Conservation (phyloP, 2,888 invertebrate species). For the Clostera curtula region DNA sequence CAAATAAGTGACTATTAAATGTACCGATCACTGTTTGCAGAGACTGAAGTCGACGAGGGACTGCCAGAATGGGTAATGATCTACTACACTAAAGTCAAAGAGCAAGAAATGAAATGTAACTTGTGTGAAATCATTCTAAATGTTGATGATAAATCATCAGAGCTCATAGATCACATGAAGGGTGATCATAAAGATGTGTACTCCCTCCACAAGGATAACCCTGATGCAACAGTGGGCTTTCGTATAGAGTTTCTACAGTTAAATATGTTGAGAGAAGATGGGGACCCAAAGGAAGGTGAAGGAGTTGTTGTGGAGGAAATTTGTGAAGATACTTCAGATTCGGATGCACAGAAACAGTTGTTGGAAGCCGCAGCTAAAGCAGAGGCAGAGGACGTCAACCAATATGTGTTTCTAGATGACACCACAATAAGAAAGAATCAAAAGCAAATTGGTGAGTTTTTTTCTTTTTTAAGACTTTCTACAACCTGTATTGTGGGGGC, state of each 20-base stretch:
- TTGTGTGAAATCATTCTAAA: conserved; percentile 41
- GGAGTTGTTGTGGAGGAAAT: conserved; percentile 46
- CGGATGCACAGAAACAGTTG: conserved; percentile 5
- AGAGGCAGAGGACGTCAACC: conserved; percentile 29
- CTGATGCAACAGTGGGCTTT: conserved; percentile 50
- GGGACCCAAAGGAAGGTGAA: conserved; percentile 31
- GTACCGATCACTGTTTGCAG: conserved; percentile 19
- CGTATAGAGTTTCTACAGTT: conserved; percentile 59
- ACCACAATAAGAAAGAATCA: conserved; percentile 26
- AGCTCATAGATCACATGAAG: conserved; percentile 43
- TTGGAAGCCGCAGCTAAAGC: conserved; percentile 12
- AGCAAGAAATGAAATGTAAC: conserved; percentile 43
- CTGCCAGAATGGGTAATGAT: conserved; percentile 56
- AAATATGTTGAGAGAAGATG: conserved; percentile 45
- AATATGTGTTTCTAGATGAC: conserved; percentile 38
- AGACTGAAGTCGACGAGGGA: conserved; percentile 9
- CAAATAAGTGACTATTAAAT: no score
- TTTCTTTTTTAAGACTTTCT: no score
- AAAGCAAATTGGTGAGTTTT: no score
- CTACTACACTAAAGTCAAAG: conserved; percentile 38
- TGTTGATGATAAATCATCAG: conserved; percentile 32
- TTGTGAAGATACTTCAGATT: conserved; percentile 33
- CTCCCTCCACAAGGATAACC: conserved; percentile 54
- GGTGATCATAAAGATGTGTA: conserved; percentile 45
- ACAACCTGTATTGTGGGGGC: no score